A percentile compares a stretch with the other conserved stretches of the same genome.
Evolutionary conservation across 2,888 invertebrate species (phyloP).

Genomic region (Macrophya annulata): DNA sequence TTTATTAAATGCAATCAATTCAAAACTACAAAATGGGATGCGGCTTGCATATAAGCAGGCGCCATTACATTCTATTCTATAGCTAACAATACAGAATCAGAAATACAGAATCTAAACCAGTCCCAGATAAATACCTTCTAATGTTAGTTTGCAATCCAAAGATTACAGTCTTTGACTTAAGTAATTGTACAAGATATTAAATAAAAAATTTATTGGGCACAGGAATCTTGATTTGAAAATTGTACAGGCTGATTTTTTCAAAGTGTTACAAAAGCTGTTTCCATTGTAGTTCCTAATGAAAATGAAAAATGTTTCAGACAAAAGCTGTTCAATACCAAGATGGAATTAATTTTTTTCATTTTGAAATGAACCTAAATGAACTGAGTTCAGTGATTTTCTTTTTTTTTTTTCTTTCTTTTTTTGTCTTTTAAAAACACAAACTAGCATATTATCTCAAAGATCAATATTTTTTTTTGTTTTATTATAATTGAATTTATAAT

Average conservation of each 20-base stretch:
- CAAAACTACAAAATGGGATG: too few relatives aligned
- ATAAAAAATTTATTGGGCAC: not conserved
- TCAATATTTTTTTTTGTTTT: not conserved
- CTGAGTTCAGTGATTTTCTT: not conserved
- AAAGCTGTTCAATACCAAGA: too few relatives aligned
- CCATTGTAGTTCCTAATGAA: too few relatives aligned
- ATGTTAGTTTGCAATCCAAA: too few relatives aligned
- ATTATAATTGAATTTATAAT: conserved; percentile 19
- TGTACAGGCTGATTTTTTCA: not conserved
- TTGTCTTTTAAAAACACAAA: not conserved
- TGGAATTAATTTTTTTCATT: not conserved
- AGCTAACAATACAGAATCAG: too few relatives aligned
- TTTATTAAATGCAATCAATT: too few relatives aligned
- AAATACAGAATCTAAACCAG: not conserved
- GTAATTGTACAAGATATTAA: not conserved
- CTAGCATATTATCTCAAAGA: not conserved
- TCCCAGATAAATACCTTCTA: not conserved
- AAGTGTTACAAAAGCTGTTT: too few relatives aligned
- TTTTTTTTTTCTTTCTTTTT: not conserved
- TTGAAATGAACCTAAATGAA: not conserved
- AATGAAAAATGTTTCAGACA: too few relatives aligned
- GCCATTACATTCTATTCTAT: too few relatives aligned
- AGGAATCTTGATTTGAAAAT: not conserved
- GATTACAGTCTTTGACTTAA: too few relatives aligned
- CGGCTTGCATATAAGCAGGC: too few relatives aligned